A percentile compares a stretch with the other conserved stretches of the same genome.
Evolutionary conservation across 2,888 invertebrate species (phyloP).

Genomic region (Arenicola marina): DNA sequence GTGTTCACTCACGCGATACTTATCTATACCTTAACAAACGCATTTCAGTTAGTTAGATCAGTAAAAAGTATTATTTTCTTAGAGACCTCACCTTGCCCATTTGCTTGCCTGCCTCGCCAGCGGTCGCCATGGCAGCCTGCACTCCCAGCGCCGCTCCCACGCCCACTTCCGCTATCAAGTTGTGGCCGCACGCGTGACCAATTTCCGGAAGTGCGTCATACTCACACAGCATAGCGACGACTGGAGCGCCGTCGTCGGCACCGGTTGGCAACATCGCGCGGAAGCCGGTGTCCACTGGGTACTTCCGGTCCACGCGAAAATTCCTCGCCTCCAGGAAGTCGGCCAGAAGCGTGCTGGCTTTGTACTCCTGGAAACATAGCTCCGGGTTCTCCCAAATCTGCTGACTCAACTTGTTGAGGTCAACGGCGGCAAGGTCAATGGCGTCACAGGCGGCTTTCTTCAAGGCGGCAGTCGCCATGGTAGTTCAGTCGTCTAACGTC

Average conservation of each 20-base stretch:
- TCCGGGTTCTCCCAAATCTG: constrained; percentile 56
- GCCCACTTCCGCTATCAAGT: constrained; percentile 31
- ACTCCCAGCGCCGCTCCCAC: constrained; percentile 28
- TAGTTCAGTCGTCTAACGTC: no score
- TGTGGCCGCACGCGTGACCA: constrained; percentile 34
- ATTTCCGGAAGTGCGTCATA: constrained; percentile 46
- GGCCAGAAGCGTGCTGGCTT: constrained; percentile 29
- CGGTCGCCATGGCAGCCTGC: constrained; percentile 26
- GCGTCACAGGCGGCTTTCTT: constrained; percentile 21
- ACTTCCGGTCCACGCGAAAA: not conserved
- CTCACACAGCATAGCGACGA: constrained; percentile 56
- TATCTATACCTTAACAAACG: no score
- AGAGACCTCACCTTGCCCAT: constrained; percentile 25
- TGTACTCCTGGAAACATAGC: constrained; percentile 43
- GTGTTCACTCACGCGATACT: no score
- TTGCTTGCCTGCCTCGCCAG: not conserved
- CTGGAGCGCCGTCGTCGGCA: constrained; percentile 27
- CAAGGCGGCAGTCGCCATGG: no score
- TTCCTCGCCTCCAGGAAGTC: not conserved
- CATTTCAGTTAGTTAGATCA: no score
- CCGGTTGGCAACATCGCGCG: not conserved
- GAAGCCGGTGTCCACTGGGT: not conserved
- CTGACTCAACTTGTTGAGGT: constrained; percentile 42
- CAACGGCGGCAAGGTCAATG: constrained; percentile 23
- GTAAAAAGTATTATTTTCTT: no score